Percentiles rank a stretch among this genome's conserved stretches.
Conservation (phyloP, 1,140 invertebrate species). For the Neodiprion virginianus region DNA sequence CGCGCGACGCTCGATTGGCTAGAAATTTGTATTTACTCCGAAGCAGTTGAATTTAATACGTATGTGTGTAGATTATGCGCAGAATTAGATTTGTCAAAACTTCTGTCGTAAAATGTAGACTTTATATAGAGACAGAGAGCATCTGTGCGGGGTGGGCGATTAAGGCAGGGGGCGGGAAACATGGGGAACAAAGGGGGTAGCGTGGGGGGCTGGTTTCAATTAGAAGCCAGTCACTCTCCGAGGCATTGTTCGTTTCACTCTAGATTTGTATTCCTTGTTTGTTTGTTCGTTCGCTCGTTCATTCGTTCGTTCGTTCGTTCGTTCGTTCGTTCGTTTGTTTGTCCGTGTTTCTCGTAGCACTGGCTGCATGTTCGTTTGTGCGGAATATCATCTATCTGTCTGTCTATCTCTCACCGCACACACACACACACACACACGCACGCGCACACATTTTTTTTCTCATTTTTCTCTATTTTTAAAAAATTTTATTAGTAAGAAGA, state of each 20-base stretch:
- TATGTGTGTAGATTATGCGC: not conserved
- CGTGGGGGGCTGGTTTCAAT: conserved; percentile 54
- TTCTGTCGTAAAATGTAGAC: not conserved
- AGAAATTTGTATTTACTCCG: too few relatives aligned
- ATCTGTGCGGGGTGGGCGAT: not conserved
- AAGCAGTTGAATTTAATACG: too few relatives aligned
- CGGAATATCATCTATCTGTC: too few relatives aligned
- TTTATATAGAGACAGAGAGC: not conserved
- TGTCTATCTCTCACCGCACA: too few relatives aligned
- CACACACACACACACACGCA: too few relatives aligned
- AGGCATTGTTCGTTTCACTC: conserved; percentile 61
- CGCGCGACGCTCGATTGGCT: too few relatives aligned
- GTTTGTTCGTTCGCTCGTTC: conserved; percentile 51
- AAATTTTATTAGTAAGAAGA: too few relatives aligned
- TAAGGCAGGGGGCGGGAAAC: conserved; percentile 23
- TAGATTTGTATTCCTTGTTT: conserved; percentile 60
- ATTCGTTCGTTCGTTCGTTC: not conserved
- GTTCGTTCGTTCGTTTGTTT: not conserved
- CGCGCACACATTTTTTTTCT: too few relatives aligned
- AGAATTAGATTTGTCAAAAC: not conserved
- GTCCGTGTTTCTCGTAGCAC: not conserved
- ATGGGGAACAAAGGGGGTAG: conserved; percentile 19
- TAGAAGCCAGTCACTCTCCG: conserved; percentile 59
- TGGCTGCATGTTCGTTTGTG: not conserved
- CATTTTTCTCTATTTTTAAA: too few relatives aligned